Base-by-base conservation (phyloP, 2,113 vertebrate genomes). In the Gobiocypris rarus region DNA sequence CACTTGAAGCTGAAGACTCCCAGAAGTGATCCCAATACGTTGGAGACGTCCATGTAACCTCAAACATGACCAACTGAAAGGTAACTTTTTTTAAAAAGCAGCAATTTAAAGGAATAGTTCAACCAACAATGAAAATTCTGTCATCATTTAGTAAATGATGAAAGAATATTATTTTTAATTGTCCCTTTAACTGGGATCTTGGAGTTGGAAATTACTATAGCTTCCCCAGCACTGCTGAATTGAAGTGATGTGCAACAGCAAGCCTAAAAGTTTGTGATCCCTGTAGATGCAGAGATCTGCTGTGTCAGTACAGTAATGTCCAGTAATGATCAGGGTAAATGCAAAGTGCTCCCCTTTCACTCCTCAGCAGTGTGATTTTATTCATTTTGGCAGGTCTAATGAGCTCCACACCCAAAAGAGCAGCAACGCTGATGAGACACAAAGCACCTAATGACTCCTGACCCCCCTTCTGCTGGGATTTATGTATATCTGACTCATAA, bases 331-430 rank as follows among this genome's bases (percentile, higher is more conserved):
- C 63, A 54, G 6, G 48, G 31, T 54, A 38, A 38, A 28, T 70
- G 79, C 63, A 54, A 81, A 81, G 79, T 69, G 79, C 63, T 81
- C 48, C 79, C 77, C 78, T 81, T 61, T 50, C 17, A 61, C 79
- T 81, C 79, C 45, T 81, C 63, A 81, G 79, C 48, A 70, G 63
- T 7, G 79, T 69, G 65, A 70, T 81, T 81, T 81, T 38, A 81
- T 81, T 81, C 22, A 52, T 70, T 70, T 81, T 81, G 79, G 63
- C 79, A 81, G 79, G 63, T 81, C 65, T 81, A 81, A 81, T 81
- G 79, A 70, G 79, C 79, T 69, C 79, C 65, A 69, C 48, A 70
- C 79, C 65, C 79, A 70, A 70, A 81, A 81, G 79, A 70, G 48
- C 31, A 70, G 31, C 79, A 52, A 52, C 5, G 65, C 79, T 70